phyloP scores from a whole-genome alignment of 2,888 invertebrate genomes.

The Pseudeuparius sepicola region DNA sequence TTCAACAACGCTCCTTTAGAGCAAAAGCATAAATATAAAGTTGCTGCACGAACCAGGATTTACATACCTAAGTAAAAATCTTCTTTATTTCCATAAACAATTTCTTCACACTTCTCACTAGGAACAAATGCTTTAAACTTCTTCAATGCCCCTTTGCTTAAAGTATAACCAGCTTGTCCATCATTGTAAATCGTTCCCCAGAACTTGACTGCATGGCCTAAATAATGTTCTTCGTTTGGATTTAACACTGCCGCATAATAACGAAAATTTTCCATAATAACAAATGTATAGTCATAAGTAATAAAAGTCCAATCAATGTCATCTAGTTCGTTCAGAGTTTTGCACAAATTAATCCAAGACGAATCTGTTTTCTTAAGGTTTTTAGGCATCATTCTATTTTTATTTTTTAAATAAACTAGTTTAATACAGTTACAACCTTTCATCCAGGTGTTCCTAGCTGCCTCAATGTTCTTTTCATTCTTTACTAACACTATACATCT shows the following conservation, averaged over 20 bases:
- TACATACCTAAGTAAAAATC: constrained; percentile 46
- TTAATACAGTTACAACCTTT: constrained; percentile 33
- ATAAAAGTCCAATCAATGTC: constrained; percentile 44
- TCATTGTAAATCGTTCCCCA: constrained; percentile 47
- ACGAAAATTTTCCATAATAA: constrained; percentile 46
- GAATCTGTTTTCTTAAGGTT: constrained; percentile 29
- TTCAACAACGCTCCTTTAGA: too few species aligned
- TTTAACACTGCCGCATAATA: constrained; percentile 41
- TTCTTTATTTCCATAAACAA: constrained; percentile 47
- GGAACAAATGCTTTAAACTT: constrained; percentile 33
- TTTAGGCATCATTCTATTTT: constrained; percentile 26
- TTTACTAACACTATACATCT: constrained; percentile 42
- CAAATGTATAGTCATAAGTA: constrained; percentile 45
- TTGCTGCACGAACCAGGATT: background rate
- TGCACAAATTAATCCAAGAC: constrained; percentile 34
- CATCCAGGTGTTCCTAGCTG: constrained; percentile 35
- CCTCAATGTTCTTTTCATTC: constrained; percentile 36
- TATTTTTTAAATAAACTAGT: constrained; percentile 25
- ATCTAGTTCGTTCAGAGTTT: constrained; percentile 25
- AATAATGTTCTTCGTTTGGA: constrained; percentile 40
- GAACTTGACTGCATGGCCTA: constrained; percentile 45
- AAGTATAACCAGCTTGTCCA: constrained; percentile 46
- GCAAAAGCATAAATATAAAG: too few species aligned
- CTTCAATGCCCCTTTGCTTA: constrained; percentile 42
- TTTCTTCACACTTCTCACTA: constrained; percentile 36